A percentile compares a stretch with the other conserved stretches of the same genome.
These are phyloP conservation scores for Parnassius smintheus DNA, from an alignment of 2,888 invertebrate species.

Conservation along the genomic window DNA sequence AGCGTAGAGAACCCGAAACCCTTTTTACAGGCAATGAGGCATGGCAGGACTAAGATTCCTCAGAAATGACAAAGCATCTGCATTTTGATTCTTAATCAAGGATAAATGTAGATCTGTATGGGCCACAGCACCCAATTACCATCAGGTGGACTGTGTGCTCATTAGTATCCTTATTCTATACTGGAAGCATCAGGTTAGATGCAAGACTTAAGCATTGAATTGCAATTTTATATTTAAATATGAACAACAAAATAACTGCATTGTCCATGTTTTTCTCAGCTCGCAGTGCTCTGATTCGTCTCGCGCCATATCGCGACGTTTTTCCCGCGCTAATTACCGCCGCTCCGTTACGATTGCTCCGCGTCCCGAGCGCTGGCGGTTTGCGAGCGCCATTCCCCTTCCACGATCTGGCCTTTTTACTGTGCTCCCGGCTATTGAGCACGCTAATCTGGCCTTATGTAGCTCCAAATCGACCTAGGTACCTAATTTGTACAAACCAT, in stretches of 20 bases:
- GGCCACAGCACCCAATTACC: no score
- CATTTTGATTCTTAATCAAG: no score
- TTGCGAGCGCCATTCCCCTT: constrained; percentile 28
- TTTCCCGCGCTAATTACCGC: constrained; percentile 64
- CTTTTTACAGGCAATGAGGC: no score
- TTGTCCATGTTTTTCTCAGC: constrained; percentile 24
- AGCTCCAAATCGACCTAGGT: not conserved
- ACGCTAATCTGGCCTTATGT: constrained; percentile 24
- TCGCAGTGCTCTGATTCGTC: constrained; percentile 48
- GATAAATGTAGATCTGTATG: no score
- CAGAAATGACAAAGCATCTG: no score
- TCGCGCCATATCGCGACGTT: constrained; percentile 65
- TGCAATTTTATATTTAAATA: no score
- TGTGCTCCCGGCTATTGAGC: constrained; percentile 21
- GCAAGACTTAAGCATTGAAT: no score
- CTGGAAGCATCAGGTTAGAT: no score
- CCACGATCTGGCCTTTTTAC: constrained; percentile 19
- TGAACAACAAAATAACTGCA: not conserved
- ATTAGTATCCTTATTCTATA: no score
- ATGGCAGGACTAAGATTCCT: no score
- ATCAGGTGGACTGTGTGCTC: no score
- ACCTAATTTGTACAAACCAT: not conserved
- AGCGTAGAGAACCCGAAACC: no score
- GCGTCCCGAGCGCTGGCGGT: constrained; percentile 42
- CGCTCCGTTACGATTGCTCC: constrained; percentile 22